A percentile compares a stretch with the other conserved stretches of the same genome.
phyloP scores from a whole-genome alignment of 92 coral and sea anemone species.

The Pocillopora meandrina region DNA sequence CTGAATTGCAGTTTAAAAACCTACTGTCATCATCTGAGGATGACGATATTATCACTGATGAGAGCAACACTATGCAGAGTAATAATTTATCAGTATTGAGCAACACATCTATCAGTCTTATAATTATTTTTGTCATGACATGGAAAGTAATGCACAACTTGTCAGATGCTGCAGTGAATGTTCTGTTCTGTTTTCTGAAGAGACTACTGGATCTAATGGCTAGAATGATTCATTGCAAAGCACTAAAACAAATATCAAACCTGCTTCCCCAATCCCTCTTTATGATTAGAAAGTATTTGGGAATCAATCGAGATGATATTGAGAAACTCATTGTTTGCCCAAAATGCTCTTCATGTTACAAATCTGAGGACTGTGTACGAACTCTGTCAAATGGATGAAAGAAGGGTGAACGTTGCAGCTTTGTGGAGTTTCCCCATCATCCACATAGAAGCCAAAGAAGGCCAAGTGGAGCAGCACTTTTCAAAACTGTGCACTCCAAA shows the following conservation, averaged over 20 bases:
- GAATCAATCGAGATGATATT: constrained; percentile 28
- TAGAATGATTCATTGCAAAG: background rate
- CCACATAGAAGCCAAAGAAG: constrained; percentile 1
- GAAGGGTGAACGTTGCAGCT: constrained; percentile 28
- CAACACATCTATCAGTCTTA: background rate
- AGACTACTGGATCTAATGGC: background rate
- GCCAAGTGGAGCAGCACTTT: constrained; percentile 17
- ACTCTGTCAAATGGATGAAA: constrained; percentile 2
- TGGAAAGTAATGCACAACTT: constrained; percentile 31
- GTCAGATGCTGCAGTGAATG: constrained; percentile 14
- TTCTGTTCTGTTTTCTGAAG: constrained; percentile 5
- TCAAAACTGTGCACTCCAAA: background rate
- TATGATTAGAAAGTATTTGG: constrained; percentile 18
- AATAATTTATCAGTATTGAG: background rate
- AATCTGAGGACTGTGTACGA: constrained; percentile 31
- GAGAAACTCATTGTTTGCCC: constrained; percentile 40
- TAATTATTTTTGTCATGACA: constrained; percentile 8
- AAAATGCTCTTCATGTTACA: constrained; percentile 30
- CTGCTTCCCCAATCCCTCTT: constrained; percentile 14
- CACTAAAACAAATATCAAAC: background rate
- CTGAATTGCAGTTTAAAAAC: constrained; percentile 14
- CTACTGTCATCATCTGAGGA: constrained; percentile 11
- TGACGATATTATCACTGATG: background rate
- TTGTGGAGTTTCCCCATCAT: constrained; percentile 38
- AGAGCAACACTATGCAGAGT: background rate